These are phyloP conservation scores for Lanius ludovicianus DNA, from an alignment of 2,113 vertebrate genomes.

Conservation along the genomic window DNA sequence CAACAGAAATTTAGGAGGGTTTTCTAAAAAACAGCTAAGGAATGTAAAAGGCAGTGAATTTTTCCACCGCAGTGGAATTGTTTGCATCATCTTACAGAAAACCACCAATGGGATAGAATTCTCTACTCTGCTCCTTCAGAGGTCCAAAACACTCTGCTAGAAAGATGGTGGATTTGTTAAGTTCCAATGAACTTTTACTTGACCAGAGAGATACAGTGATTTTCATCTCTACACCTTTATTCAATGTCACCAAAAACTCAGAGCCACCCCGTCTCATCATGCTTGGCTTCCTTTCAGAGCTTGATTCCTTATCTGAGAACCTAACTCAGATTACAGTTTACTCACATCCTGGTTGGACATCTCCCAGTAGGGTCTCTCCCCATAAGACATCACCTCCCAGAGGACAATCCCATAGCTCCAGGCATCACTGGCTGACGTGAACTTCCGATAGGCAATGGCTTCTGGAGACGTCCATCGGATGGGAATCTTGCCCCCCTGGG, in stretches of 20 bases:
- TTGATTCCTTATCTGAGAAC: conserved; percentile 37
- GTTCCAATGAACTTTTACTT: neutral
- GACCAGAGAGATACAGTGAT: neutral
- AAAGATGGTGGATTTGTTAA: neutral
- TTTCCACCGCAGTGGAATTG: neutral
- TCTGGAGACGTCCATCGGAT: conserved; percentile 98
- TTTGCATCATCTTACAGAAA: neutral
- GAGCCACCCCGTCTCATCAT: conserved; percentile 58
- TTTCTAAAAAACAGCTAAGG: neutral
- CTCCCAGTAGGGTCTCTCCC: conserved; percentile 97
- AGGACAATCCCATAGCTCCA: conserved; percentile 98
- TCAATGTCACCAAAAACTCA: conserved; percentile 33
- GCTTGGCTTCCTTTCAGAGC: conserved; percentile 62
- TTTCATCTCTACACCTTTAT: neutral
- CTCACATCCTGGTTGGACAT: conserved; percentile 99
- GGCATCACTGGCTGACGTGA: conserved; percentile 94
- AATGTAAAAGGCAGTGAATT: conserved; percentile 12
- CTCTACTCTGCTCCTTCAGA: neutral
- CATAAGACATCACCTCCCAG: conserved; percentile 98
- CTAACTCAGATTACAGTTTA: conserved; percentile 49
- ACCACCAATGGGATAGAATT: neutral
- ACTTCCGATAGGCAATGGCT: conserved; percentile 97
- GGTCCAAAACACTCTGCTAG: neutral
- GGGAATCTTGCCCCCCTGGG: conserved; percentile 95
- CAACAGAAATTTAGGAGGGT: neutral